Evolutionary conservation across 2,888 invertebrate species (phyloP), one percentile per base, ranked within the genome.

Genomic region (Cryptus armator): DNA sequence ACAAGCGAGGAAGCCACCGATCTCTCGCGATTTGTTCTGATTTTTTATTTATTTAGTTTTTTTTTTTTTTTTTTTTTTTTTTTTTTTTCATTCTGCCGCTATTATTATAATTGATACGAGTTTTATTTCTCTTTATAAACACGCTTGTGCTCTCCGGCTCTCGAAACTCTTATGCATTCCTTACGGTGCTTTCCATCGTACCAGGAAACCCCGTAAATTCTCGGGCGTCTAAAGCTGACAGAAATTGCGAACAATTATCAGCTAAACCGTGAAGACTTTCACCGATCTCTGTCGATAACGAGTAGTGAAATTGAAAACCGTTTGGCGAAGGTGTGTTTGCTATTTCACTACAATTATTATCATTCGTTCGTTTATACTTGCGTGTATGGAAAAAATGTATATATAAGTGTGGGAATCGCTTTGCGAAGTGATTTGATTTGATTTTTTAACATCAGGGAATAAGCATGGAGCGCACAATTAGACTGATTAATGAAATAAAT

Each of bases 401-500:
- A 6, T 37, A 37, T 44, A 68, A 72, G 64, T 9, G 84, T 81
- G 81, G 29, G 77, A 84, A 84, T 32, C 29, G 16, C 32, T 44
- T 51, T 6, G 46, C 70, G n/a, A 16, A 3, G 64, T 81, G 51
- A 32, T 46, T 75, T 46, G 37, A 37, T 68, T 62, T 32, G 10
- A 29, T 74, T 44, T 66, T 24, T 51, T 80, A 9, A 9, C 67
- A 46, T 62, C 46, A 37, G 53, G 48, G 32, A 81, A 79, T 53
- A 81, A 78, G 46, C 24, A 79, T 43, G 48, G 10, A 67, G 48
- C 32, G 37, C 74, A 53, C 84, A 85, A 86, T 86, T 85, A 84
- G 77, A 51, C 81, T 84, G 85, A 84, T 86, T 85, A 85, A 83
- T 83, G 70, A 67, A 86, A 64, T 62, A 83, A 83, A 72, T 71